These are phyloP conservation scores for Condylostylus longicornis DNA, from an alignment of 1,140 invertebrate genomes.

Conservation along the genomic window DNA sequence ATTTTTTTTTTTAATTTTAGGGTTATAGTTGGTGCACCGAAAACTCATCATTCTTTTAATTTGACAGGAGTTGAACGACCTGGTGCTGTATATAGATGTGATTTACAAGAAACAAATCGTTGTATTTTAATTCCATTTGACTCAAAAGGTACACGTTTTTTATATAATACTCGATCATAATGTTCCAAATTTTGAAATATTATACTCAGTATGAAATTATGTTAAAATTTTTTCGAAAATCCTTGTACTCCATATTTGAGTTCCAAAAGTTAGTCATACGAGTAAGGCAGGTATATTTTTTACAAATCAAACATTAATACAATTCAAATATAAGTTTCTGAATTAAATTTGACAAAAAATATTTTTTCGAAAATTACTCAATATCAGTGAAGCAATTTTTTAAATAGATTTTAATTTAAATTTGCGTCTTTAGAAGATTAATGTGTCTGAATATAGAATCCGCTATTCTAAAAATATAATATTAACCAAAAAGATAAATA, in stretches of 20 bases:
- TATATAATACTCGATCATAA: not conserved
- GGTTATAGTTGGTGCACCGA: constrained; percentile 66
- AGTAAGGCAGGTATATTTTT: constrained; percentile 19
- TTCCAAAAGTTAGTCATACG: constrained; percentile 27
- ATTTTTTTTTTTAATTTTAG: constrained; percentile 35
- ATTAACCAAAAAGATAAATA: too few relatives aligned
- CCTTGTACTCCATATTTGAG: constrained; percentile 3
- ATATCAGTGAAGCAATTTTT: too few relatives aligned
- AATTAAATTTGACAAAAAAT: too few relatives aligned
- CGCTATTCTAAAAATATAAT: too few relatives aligned
- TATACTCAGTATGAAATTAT: not conserved
- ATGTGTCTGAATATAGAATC: too few relatives aligned
- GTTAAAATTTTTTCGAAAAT: constrained; percentile 13
- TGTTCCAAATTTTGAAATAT: not conserved
- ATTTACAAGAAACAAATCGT: constrained; percentile 35
- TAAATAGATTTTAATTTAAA: too few relatives aligned
- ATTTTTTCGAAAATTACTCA: too few relatives aligned
- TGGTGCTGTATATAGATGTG: constrained; percentile 67
- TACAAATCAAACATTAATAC: constrained; percentile 18
- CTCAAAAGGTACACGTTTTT: constrained; percentile 40
- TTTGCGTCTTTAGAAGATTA: too few relatives aligned
- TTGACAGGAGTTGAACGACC: constrained; percentile 39
- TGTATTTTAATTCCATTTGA: constrained; percentile 61
- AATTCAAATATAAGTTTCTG: too few relatives aligned
- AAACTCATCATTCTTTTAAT: constrained; percentile 45